phyloP scores from a whole-genome alignment of 2,797 vertebrate genomes.

The Todus mexicanus region DNA sequence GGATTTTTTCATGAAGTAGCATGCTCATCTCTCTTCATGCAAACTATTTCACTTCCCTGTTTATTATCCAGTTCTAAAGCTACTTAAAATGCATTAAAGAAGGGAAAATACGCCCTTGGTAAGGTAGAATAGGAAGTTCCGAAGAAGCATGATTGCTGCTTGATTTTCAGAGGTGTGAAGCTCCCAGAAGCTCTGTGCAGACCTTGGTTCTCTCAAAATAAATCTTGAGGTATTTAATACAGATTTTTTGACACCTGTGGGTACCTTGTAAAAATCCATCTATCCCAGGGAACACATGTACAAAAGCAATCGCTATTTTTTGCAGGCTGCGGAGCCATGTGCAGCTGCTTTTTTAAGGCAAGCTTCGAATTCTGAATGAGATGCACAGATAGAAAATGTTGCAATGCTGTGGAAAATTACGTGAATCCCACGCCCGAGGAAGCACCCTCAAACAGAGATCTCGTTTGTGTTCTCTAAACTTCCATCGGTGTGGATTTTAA shows the following conservation, averaged over 20 bases:
- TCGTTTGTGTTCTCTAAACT: constrained; percentile 5
- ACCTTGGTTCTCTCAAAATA: not conserved
- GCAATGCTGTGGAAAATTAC: constrained; percentile 4
- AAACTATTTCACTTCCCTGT: not conserved
- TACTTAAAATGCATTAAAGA: not conserved
- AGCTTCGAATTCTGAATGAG: constrained; percentile 36
- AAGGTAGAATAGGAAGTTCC: not conserved
- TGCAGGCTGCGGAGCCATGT: not conserved
- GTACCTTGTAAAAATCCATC: not conserved
- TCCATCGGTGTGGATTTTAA: not conserved
- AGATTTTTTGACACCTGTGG: not conserved
- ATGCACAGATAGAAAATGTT: constrained; percentile 35
- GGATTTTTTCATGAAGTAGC: not conserved
- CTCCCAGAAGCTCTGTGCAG: not conserved
- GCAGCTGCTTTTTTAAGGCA: constrained; percentile 12
- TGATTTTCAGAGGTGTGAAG: not conserved
- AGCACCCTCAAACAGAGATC: not conserved
- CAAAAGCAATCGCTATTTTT: constrained; percentile 1
- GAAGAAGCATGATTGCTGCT: not conserved
- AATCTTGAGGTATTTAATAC: not conserved
- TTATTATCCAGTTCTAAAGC: not conserved
- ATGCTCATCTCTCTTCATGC: not conserved
- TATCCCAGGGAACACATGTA: not conserved
- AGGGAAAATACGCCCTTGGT: not conserved
- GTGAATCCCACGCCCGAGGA: constrained; percentile 24